Conservation (phyloP, 2,113 vertebrate species). For the Paramormyrops kingsleyae region DNA sequence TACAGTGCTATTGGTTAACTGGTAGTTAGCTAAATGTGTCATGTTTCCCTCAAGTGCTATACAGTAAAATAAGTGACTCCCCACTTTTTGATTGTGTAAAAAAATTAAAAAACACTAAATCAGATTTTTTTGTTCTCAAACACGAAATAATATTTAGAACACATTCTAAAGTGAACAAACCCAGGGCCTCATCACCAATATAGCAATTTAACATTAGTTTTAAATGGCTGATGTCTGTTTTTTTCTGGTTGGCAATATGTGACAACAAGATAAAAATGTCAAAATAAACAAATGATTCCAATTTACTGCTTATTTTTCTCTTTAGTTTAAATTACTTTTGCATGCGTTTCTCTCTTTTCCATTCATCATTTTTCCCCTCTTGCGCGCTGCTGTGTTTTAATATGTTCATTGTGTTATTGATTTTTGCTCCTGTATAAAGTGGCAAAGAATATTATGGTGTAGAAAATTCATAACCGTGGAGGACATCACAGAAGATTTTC, state of each 20-base stretch:
- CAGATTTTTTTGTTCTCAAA: background rate
- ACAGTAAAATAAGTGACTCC: background rate
- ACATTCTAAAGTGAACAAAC: background rate
- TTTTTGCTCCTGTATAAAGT: background rate
- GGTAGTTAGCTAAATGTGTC: background rate
- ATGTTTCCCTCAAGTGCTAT: background rate
- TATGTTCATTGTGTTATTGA: background rate
- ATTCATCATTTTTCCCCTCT: background rate
- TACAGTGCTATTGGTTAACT: background rate
- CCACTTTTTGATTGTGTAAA: background rate
- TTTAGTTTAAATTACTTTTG: background rate
- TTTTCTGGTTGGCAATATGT: background rate
- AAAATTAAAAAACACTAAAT: background rate
- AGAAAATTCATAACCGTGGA: slow-evolving; percentile 1
- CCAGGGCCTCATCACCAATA: background rate
- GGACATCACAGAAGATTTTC: background rate
- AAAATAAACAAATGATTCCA: background rate
- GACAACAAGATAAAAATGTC: background rate
- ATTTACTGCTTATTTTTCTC: background rate
- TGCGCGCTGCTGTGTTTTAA: background rate
- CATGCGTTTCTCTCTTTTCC: background rate
- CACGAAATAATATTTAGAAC: background rate
- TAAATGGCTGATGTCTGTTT: background rate
- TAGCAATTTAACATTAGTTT: background rate
- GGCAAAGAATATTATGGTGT: background rate